Percentiles rank a stretch among this genome's conserved stretches.
Conservation (phyloP, 2,797 vertebrate genomes). For the Sebastes itinus region DNA sequence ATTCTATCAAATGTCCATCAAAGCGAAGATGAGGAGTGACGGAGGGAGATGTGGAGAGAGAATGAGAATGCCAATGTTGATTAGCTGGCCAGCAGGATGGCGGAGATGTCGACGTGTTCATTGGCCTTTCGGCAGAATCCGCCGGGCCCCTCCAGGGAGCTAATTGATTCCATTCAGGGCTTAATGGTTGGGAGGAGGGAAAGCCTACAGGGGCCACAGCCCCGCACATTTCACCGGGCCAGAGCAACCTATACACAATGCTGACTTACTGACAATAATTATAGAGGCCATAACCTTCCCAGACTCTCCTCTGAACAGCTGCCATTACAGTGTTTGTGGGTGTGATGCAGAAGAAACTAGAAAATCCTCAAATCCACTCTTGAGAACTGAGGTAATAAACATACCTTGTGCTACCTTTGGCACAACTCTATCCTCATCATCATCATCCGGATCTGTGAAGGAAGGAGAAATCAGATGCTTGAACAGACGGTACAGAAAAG, state of each 20-base stretch:
- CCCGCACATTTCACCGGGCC: constrained; percentile 35
- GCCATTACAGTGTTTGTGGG: constrained; percentile 20
- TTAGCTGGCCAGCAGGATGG: constrained; percentile 67
- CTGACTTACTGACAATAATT: constrained; percentile 53
- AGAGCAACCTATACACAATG: constrained; percentile 40
- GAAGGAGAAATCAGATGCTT: constrained; percentile 1
- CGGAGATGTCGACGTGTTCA: constrained; percentile 61
- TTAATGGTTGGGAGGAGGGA: constrained; percentile 64
- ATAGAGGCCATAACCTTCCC: constrained; percentile 55
- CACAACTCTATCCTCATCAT: constrained; percentile 39
- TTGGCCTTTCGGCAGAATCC: constrained; percentile 67
- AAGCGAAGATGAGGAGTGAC: constrained; percentile 75
- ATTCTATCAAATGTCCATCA: constrained; percentile 81
- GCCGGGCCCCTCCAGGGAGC: constrained; percentile 51
- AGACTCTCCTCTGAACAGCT: constrained; percentile 21
- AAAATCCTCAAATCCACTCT: not conserved
- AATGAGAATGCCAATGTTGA: constrained; percentile 77
- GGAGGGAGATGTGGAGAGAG: constrained; percentile 44
- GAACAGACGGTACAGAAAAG: not conserved
- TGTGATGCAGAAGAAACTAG: constrained; percentile 17
- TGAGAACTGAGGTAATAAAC: constrained; percentile 44
- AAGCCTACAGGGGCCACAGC: constrained; percentile 44
- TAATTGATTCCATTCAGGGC: constrained; percentile 81
- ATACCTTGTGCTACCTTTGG: not conserved
- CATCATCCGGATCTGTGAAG: constrained; percentile 63